Conservation (phyloP, 2,113 vertebrate species). For the Neolamprologus fasciatus region DNA sequence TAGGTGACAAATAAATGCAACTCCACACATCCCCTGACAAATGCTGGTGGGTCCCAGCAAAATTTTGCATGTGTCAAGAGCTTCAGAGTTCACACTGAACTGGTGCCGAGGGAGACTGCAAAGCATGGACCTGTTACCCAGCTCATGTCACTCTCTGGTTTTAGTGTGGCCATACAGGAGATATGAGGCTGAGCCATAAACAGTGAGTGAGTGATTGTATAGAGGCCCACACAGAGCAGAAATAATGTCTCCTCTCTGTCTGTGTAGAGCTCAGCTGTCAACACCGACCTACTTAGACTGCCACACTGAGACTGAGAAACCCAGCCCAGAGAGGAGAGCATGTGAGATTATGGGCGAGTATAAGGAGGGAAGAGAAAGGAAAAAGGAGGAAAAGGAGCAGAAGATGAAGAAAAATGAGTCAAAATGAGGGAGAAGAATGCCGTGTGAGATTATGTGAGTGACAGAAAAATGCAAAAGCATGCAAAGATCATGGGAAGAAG, state of each 20-base stretch:
- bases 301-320: conserved; percentile 8
- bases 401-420: not conserved
- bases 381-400: not conserved
- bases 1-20: not conserved
- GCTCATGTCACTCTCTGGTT: not conserved
- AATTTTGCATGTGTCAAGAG: not conserved
- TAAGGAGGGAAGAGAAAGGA: not conserved
- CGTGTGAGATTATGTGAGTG: not conserved
- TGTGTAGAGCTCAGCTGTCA: conserved; percentile 49
- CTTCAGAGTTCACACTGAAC: not conserved
- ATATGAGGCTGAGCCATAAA: not conserved
- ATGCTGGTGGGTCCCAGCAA: not conserved
- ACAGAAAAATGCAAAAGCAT: not conserved
- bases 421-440: not conserved
- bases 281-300: conserved; percentile 54
- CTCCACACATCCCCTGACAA: not conserved
- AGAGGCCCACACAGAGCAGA: conserved; percentile 39
- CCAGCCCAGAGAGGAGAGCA: not conserved
- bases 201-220: not conserved
- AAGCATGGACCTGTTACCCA: not conserved
- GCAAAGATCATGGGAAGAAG: not conserved
- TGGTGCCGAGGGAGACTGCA: not conserved
- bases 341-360: conserved; percentile 4
- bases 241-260: conserved; percentile 46
- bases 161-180: not conserved